phyloP scores from a whole-genome alignment of 1,140 invertebrate genomes.

The Ceratosolen fusciceps region DNA sequence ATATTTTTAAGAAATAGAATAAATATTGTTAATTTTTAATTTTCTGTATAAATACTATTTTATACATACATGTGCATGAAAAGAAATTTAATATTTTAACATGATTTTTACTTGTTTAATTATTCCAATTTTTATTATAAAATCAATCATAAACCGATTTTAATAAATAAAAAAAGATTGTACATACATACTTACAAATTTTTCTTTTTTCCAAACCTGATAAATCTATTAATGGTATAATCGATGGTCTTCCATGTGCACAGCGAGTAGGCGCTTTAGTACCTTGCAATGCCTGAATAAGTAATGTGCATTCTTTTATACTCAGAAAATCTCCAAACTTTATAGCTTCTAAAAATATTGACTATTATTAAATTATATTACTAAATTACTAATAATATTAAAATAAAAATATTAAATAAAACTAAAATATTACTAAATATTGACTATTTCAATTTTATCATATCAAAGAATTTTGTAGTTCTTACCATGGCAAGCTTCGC shows the following conservation, averaged over 20 bases:
- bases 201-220: conserved; percentile 52
- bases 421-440: too few relatives aligned
- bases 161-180: conserved; percentile 3
- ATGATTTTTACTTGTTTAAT: background rate
- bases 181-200: conserved; percentile 17
- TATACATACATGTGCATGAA: background rate
- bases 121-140: background rate
- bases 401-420: too few relatives aligned
- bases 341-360: conserved; percentile 61
- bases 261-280: conserved; percentile 66
- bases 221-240: conserved; percentile 65
- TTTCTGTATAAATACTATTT: background rate
- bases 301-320: conserved; percentile 58
- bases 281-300: conserved; percentile 59
- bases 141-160: background rate
- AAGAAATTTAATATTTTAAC: conserved; percentile 22
- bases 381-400: too few relatives aligned
- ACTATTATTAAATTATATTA: background rate
- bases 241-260: conserved; percentile 68
- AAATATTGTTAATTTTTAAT: background rate
- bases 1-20: too few relatives aligned
- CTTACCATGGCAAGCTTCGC: conserved; percentile 68
- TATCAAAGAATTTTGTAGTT: background rate
- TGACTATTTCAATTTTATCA: background rate
- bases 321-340: conserved; percentile 67